These are phyloP conservation scores for Rhyzopertha dominica DNA, from an alignment of 1,140 invertebrate genomes.

Conservation along the genomic window DNA sequence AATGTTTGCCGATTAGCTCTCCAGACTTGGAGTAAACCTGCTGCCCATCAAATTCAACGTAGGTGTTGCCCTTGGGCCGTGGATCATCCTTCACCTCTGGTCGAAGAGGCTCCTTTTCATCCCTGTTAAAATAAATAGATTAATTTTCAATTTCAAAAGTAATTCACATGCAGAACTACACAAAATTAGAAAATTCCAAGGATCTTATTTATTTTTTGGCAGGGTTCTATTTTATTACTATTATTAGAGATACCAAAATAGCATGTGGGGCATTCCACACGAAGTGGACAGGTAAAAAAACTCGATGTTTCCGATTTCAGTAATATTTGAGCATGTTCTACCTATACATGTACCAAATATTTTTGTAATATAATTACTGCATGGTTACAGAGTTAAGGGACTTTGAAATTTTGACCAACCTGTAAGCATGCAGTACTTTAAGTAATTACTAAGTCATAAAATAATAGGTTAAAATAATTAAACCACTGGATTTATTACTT, in stretches of 20 bases:
- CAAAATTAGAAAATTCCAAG: neutral
- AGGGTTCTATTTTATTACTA: neutral
- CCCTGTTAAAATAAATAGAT: slow-evolving; percentile 50
- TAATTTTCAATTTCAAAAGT: slow-evolving; percentile 6
- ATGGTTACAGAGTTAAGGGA: neutral
- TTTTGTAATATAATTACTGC: no score
- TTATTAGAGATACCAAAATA: neutral
- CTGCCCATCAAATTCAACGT: slow-evolving; percentile 73
- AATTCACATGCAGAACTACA: slow-evolving; percentile 3
- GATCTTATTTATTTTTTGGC: neutral
- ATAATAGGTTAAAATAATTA: no score
- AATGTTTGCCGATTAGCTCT: slow-evolving; percentile 76
- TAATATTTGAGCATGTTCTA: no score
- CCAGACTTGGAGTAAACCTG: slow-evolving; percentile 73
- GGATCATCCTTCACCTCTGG: slow-evolving; percentile 55
- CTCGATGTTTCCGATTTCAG: no score
- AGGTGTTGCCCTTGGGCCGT: slow-evolving; percentile 62
- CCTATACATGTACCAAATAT: no score
- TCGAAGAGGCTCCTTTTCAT: slow-evolving; percentile 75
- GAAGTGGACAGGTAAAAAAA: no score
- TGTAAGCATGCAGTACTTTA: no score
- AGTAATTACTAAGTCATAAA: no score
- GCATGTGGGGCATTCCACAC: no score
- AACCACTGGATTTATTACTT: no score
- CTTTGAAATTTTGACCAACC: no score